A percentile compares a stretch with the other conserved stretches of the same genome.
These are phyloP conservation scores for Oostethus manadensis DNA, from an alignment of 2,113 vertebrate species.

Conservation along the genomic window DNA sequence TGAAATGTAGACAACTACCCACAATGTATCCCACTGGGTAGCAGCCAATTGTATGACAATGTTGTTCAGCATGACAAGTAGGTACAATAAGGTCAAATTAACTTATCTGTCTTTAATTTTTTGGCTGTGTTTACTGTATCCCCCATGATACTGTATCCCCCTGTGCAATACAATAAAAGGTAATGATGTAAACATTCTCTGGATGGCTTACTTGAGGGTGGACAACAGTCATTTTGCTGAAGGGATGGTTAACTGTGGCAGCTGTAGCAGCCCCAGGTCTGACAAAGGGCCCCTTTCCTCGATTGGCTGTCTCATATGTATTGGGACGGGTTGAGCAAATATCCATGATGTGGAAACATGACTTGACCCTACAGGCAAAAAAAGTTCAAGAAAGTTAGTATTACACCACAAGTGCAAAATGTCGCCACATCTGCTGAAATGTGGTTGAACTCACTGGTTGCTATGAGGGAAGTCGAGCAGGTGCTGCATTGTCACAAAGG, in stretches of 20 bases:
- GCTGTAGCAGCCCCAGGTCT: slow-evolving; percentile 77
- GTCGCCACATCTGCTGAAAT: not conserved
- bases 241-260: slow-evolving; percentile 78
- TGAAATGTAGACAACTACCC: too few species aligned
- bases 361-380: slow-evolving; percentile 80
- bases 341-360: slow-evolving; percentile 98
- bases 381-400: not conserved
- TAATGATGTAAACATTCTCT: not conserved
- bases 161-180: not conserved
- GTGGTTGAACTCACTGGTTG: slow-evolving; percentile 81
- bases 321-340: slow-evolving; percentile 85
- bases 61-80: too few species aligned
- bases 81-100: too few species aligned
- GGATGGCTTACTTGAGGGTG: slow-evolving; percentile 83
- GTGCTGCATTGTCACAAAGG: slow-evolving; percentile 98
- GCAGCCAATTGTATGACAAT: too few species aligned
- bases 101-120: too few species aligned
- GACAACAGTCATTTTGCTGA: slow-evolving; percentile 84
- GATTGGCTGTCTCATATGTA: slow-evolving; percentile 78
- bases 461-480: slow-evolving; percentile 97
- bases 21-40: too few species aligned
- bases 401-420: not conserved
- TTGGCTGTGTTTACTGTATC: too few species aligned
- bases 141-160: too few species aligned
- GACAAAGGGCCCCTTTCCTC: slow-evolving; percentile 85